Evolutionary conservation across 2,113 vertebrate species (phyloP).

Genomic region (Silurus meridionalis): DNA sequence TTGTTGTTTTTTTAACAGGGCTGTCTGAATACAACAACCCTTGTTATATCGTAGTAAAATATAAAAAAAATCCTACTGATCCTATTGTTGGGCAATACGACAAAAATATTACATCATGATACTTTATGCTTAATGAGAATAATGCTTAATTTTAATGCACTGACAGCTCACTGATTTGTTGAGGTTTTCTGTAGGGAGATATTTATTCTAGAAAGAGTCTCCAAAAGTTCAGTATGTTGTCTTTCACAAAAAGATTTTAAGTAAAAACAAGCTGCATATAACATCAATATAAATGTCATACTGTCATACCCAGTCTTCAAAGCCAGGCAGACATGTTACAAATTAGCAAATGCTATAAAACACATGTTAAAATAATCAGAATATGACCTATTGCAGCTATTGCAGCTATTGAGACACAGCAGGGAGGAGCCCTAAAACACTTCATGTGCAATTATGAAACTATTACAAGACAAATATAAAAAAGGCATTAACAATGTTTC

Average conservation of each 20-base stretch:
- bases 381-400: not conserved
- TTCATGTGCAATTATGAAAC: not conserved
- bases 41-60: not conserved
- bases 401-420: not conserved
- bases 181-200: not conserved
- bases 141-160: too few relatives aligned
- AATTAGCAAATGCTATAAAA: not conserved
- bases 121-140: not conserved
- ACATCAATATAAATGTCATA: not conserved
- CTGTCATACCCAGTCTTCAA: not conserved
- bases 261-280: not conserved
- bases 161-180: not conserved
- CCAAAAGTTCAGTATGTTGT: not conserved
- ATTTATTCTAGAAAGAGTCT: not conserved
- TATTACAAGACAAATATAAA: not conserved
- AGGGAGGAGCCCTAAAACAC: not conserved
- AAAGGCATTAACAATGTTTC: not conserved
- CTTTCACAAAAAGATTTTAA: not conserved
- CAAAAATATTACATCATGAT: not conserved
- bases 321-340: not conserved
- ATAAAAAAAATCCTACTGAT: not conserved
- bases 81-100: not conserved
- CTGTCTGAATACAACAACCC: not conserved
- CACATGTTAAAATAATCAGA: not conserved
- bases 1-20: too few relatives aligned